Base-by-base conservation (phyloP, 1,140 invertebrate species). In the Plodia interpunctella region DNA sequence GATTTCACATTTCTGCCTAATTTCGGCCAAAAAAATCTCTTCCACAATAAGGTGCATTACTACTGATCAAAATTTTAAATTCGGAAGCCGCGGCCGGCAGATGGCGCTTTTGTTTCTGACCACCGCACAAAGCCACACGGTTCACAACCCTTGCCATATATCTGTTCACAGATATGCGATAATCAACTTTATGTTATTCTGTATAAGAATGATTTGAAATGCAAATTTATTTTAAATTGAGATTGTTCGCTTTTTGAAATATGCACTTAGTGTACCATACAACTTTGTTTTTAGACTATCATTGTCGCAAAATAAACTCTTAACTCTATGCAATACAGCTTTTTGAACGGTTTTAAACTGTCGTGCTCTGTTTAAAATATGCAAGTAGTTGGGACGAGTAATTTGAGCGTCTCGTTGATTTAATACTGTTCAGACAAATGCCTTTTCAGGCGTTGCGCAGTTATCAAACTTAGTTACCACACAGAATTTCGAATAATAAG, bases 81-180 rank as follows among this genome's bases (percentile, higher is more conserved):
- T 63, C 76, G 76, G 72, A 80, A 78, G 68, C 72, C 70, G 66
- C 73, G 70, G 72, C 73, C 71, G 62, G 65, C 81, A 84, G 78
- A 80, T 84, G 83, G 73, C 76, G 72, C 66, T 83, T 80, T 83
- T 83, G 81, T 84, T 83, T 75, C 75, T 80, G 80, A 83, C 81
- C 80, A 68, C 76, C 64, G 66, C 62, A 77, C 75, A 78, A 75
- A 79, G 80, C 74, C 74, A n/a, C 71, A 68, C 67, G 72, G 66
- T 55, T 55, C 35, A 17, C 10, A 44, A n/a, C 38, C 5, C 38
- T n/a, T 15, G 35, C 21, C 4, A 9, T 15, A 25, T 25, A 18
- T 52, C 32, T 44, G 38, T 44, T 15, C 2, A 21, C 18, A 17
- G 28, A 52, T 54, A 61, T 20, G 15, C 17, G 9, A 55, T 30